Evolutionary conservation across 1,140 invertebrate species (phyloP).

Genomic region (Drosophila truncata): DNA sequence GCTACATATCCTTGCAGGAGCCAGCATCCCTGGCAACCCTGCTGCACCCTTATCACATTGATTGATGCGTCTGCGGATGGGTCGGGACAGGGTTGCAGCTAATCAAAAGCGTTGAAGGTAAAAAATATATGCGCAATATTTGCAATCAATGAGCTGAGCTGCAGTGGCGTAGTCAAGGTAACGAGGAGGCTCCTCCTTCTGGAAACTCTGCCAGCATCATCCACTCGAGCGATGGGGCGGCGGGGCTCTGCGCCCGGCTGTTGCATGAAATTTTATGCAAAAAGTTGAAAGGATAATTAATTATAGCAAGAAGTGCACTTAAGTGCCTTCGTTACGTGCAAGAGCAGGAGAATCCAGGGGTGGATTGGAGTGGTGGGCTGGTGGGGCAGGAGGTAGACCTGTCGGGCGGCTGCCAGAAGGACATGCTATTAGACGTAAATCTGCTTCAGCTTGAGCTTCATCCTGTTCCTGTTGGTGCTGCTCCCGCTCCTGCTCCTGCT

Average conservation of each 20-base stretch:
- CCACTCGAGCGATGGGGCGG: constrained; percentile 30
- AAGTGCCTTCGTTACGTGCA: constrained; percentile 82
- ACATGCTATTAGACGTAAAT: constrained; percentile 76
- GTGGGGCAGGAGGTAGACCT: not conserved
- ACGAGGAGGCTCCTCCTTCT: constrained; percentile 6
- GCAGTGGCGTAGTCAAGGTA: constrained; percentile 46
- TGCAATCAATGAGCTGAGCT: constrained; percentile 60
- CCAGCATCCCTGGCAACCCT: not conserved
- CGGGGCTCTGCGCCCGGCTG: constrained; percentile 51
- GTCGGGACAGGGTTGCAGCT: constrained; percentile 28
- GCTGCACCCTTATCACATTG: constrained; percentile 23
- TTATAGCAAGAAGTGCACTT: constrained; percentile 84
- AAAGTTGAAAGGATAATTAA: constrained; percentile 84
- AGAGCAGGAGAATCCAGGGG: constrained; percentile 42
- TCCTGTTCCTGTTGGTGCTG: constrained; percentile 1
- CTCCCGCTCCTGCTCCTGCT: constrained; percentile 48
- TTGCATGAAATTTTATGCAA: constrained; percentile 83
- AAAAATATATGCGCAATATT: constrained; percentile 61
- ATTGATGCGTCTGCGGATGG: constrained; percentile 27
- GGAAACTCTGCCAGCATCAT: constrained; percentile 5
- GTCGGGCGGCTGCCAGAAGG: constrained; percentile 37
- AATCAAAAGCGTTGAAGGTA: constrained; percentile 58
- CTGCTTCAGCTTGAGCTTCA: constrained; percentile 29
- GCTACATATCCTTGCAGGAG: not conserved
- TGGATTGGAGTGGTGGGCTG: constrained; percentile 14